These are phyloP conservation scores for Unio pictorum DNA, from an alignment of 2,888 invertebrate genomes.

Conservation along the genomic window DNA sequence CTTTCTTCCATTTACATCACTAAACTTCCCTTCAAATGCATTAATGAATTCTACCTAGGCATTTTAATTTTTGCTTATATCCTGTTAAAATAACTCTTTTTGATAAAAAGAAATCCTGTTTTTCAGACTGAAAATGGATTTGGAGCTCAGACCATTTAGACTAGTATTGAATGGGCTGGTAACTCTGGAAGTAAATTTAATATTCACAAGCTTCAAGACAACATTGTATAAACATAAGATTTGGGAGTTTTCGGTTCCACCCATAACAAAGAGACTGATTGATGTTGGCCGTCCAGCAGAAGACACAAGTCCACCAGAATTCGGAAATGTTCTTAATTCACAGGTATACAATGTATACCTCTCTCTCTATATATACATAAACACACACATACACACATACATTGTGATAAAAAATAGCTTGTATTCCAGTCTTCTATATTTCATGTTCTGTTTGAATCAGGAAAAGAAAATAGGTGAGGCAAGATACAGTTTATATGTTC, in stretches of 20 bases:
- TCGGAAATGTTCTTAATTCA: slow-evolving; percentile 12
- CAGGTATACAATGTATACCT: not conserved
- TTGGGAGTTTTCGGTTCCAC: slow-evolving; percentile 23
- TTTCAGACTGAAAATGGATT: slow-evolving; percentile 30
- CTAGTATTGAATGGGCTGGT: slow-evolving; percentile 27
- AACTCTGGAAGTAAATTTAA: slow-evolving; percentile 22
- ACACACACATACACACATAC: too few species aligned
- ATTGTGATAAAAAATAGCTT: too few species aligned
- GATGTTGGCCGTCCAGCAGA: slow-evolving; percentile 34
- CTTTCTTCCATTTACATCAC: too few species aligned
- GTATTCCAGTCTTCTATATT: too few species aligned
- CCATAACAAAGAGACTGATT: slow-evolving; percentile 29
- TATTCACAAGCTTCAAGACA: not conserved
- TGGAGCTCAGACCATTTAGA: slow-evolving; percentile 32
- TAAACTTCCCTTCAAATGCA: too few species aligned
- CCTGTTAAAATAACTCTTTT: not conserved
- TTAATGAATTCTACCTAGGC: too few species aligned
- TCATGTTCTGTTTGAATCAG: too few species aligned
- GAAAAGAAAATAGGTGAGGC: too few species aligned
- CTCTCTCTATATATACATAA: too few species aligned
- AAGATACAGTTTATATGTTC: too few species aligned
- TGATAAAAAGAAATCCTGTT: not conserved
- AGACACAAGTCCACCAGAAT: slow-evolving; percentile 35
- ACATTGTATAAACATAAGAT: slow-evolving; percentile 25
- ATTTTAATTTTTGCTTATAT: too few species aligned